Base-by-base conservation (phyloP, 2,888 invertebrate species). In the Liodrosophila aerea region DNA sequence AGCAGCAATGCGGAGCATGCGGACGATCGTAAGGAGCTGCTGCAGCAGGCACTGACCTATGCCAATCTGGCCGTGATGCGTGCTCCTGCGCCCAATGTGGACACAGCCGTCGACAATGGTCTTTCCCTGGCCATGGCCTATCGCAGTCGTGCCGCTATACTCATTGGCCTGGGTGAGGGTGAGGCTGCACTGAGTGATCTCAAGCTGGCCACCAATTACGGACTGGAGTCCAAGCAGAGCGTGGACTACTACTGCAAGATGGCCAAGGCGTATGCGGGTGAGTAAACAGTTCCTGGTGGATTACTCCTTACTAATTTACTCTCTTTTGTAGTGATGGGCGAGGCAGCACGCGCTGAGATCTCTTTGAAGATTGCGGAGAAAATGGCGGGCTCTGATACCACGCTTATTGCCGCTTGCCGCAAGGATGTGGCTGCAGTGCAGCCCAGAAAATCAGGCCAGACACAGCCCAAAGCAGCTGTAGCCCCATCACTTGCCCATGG, bases 51-150 rank as follows among this genome's bases (percentile, higher is more conserved):
- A 0, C 88, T 95, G 13, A 89, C 92, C 0, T 89, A 93, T 1
- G 93, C 93, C 58, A 94, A 94, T 87, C 94, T 95, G 87, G 94
- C 94, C 9, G 93, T 96, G 4, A 91, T 95, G 22, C 91, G 94
- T 60, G 94, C 95, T 0, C 95, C 95, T 0, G 88, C 90, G 72
- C 92, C 92, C 76, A 92, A 90, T 37, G 87, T 87, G 1, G 92
- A 92, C 8, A 88, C 89, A 49, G 87, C 89, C 7, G 88, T 93
- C 1, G 94, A 94, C 58, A 92, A 92, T 1, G 95, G 94, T 0
- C 90, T 92, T 2, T 91, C 93, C 0, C 89, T 95, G 5, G 92
- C 94, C 0, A 84, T 94, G 41, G 93, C 94, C 0, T 90, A 94
- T 15, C 93, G 94, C 90, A 91, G 92, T 1, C 91, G 96, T 16